phyloP scores from a whole-genome alignment of 35 echinoderm and acorn worm species.

The Ophiothrix spiculata region DNA sequence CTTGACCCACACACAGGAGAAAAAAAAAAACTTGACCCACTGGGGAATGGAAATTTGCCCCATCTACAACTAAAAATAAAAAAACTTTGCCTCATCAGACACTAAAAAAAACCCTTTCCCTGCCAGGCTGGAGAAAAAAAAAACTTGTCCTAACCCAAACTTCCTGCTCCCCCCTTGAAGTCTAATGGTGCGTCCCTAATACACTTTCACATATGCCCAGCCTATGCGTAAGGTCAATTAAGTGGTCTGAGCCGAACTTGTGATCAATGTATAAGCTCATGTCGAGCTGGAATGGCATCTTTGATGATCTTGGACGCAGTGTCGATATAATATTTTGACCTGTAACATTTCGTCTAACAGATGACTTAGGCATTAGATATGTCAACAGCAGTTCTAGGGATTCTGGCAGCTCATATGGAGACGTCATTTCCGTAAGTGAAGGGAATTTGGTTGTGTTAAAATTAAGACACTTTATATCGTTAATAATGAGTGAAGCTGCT shows the following conservation, averaged over 20 bases:
- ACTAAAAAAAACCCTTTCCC: no score
- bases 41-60: no score
- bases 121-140: no score
- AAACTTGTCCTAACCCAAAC: no score
- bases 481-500: conserved; percentile 42
- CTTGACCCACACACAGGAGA: no score
- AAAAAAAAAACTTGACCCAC: no score
- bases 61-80: no score
- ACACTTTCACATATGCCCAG: conserved; percentile 29
- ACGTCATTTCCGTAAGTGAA: conserved; percentile 57
- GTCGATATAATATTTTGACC: conserved; percentile 61
- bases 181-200: no score
- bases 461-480: conserved; percentile 58
- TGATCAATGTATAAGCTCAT: conserved; percentile 57
- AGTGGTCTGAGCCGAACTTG: conserved; percentile 40
- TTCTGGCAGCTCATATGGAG: conserved; percentile 35
- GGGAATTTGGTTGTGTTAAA: conserved; percentile 44
- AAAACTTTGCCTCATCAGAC: no score
- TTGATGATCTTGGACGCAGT: conserved; percentile 53
- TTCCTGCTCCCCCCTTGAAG: no score
- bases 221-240: conserved; percentile 34
- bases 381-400: conserved; percentile 37
- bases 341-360: background rate
- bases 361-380: conserved; percentile 30
- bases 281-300: conserved; percentile 55